Evolutionary conservation across 2,797 vertebrate genomes (phyloP).

Genomic region (Spondyliosoma cantharus): DNA sequence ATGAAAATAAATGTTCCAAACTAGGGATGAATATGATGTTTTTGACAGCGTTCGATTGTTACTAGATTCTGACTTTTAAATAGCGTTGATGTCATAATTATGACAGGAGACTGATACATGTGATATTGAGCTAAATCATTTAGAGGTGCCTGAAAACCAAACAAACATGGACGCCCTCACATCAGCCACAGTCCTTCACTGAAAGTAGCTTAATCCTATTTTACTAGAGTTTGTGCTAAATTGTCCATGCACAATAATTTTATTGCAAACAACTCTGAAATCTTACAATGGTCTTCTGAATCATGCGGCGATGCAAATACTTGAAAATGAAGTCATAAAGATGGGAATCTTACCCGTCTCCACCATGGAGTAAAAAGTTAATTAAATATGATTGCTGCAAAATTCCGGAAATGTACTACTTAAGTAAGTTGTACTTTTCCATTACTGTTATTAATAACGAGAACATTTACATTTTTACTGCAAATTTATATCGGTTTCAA

Average conservation of each 20-base stretch:
- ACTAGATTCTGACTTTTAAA: neutral
- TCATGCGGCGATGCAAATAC: neutral
- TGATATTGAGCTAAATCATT: neutral
- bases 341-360: neutral
- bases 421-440: no score
- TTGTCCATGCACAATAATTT: neutral
- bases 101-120: neutral
- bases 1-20: neutral
- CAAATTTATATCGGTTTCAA: no score
- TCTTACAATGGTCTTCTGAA: neutral
- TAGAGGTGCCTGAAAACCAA: neutral
- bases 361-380: no score
- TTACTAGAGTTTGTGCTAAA: neutral
- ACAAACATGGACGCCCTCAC: neutral
- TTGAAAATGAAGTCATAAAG: neutral
- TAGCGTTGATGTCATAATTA: no score
- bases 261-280: neutral
- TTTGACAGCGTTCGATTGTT: no score
- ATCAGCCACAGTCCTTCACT: neutral
- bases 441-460: no score
- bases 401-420: no score
- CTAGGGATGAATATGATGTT: no score
- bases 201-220: neutral
- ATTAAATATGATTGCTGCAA: no score
- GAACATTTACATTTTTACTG: no score